These are phyloP conservation scores for Cyprinodon variegatus DNA, from an alignment of 2,113 vertebrate genomes.

Conservation along the genomic window DNA sequence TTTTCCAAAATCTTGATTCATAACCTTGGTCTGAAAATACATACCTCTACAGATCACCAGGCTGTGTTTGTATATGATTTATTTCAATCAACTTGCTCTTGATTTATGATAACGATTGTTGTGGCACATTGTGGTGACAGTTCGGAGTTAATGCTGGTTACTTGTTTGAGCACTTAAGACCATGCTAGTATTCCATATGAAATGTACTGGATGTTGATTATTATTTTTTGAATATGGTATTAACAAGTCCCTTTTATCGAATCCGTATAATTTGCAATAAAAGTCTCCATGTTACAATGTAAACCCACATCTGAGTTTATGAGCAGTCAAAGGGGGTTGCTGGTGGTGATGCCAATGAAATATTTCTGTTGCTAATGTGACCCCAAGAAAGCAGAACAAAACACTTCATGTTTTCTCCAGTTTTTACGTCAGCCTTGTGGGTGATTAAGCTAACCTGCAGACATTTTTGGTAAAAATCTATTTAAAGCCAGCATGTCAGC, in stretches of 20 bases:
- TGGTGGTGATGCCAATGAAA: slow-evolving; percentile 3
- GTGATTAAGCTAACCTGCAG: neutral
- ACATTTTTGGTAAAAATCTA: neutral
- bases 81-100: slow-evolving; percentile 59
- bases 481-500: neutral
- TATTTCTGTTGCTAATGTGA: neutral
- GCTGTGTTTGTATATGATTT: slow-evolving; percentile 64
- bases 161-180: slow-evolving; percentile 66
- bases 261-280: slow-evolving; percentile 78
- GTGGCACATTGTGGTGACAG: slow-evolving; percentile 74
- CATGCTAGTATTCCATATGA: slow-evolving; percentile 72
- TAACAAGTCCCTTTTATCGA: slow-evolving; percentile 73
- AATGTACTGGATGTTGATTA: slow-evolving; percentile 77
- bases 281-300: slow-evolving; percentile 74
- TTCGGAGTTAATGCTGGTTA: slow-evolving; percentile 66
- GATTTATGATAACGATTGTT: slow-evolving; percentile 62
- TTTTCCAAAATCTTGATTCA: slow-evolving; percentile 56
- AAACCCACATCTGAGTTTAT: slow-evolving; percentile 70
- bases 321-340: slow-evolving; percentile 49
- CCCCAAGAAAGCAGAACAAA: neutral
- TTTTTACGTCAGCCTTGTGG: neutral
- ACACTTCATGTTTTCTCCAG: neutral
- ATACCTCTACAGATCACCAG: slow-evolving; percentile 63
- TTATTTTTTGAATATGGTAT: slow-evolving; percentile 70
- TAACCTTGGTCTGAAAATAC: slow-evolving; percentile 66